Evolutionary conservation across 2,113 vertebrate genomes (phyloP).

Genomic region (Bos indicus): DNA sequence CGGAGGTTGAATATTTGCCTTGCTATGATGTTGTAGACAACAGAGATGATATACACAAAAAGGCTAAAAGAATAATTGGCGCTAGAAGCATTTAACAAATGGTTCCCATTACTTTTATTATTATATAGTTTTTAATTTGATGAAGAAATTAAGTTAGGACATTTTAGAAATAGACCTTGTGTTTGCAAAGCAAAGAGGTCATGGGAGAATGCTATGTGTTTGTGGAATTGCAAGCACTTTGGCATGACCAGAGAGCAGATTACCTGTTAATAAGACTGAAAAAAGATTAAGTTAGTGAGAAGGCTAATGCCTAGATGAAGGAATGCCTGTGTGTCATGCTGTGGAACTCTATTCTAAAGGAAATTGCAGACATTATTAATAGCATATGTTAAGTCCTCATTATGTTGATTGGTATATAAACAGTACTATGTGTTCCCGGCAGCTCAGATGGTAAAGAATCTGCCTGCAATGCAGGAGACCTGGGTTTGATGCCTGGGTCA

Average conservation of each 20-base stretch:
- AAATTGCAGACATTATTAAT: neutral
- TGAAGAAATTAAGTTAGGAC: neutral
- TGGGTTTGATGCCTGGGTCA: neutral
- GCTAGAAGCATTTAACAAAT: neutral
- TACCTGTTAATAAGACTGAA: neutral
- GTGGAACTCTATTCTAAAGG: neutral
- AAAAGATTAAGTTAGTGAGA: neutral
- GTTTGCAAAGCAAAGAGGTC: neutral
- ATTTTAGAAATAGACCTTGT: neutral
- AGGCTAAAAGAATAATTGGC: neutral
- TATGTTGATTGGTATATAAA: neutral
- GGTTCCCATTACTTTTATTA: neutral
- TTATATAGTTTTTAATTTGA: neutral
- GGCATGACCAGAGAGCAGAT: neutral
- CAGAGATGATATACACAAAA: neutral
- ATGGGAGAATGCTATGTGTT: neutral
- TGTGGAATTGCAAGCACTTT: neutral
- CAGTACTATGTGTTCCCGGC: neutral
- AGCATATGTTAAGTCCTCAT: neutral
- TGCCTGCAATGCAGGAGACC: neutral
- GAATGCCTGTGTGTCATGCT: neutral
- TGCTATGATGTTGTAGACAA: neutral
- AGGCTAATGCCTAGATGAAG: neutral
- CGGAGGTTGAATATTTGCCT: neutral
- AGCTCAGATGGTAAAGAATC: neutral